phyloP scores from a whole-genome alignment of 2,797 vertebrate genomes.

The Sebastes glaucus region DNA sequence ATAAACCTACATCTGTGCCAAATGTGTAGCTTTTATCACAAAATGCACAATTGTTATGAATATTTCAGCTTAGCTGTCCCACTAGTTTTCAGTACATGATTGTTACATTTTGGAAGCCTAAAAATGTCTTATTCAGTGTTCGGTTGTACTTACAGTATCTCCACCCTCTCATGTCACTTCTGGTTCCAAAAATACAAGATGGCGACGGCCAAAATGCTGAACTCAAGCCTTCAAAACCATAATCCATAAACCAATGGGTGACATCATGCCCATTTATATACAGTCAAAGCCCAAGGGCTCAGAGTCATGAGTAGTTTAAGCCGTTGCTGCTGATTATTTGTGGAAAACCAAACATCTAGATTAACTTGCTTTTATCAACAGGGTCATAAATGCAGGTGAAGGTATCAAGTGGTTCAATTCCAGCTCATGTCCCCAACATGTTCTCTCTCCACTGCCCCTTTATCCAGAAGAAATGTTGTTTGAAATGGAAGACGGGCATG shows the following conservation, averaged over 20 bases:
- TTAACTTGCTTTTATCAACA: conserved; percentile 21
- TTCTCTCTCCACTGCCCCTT: conserved; percentile 10
- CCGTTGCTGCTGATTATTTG: conserved; percentile 9
- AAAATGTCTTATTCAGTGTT: background rate
- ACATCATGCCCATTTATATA: background rate
- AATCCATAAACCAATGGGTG: too few relatives aligned
- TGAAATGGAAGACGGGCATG: conserved; percentile 8
- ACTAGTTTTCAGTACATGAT: too few relatives aligned
- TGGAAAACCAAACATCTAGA: conserved; percentile 3
- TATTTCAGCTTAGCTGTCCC: too few relatives aligned
- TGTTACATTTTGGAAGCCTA: background rate
- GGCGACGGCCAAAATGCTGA: background rate
- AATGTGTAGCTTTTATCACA: too few relatives aligned
- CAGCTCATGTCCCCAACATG: background rate
- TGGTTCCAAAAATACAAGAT: background rate
- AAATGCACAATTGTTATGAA: too few relatives aligned
- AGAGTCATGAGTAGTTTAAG: background rate
- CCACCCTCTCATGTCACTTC: background rate
- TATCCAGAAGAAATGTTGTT: conserved; percentile 11
- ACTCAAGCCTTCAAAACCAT: too few relatives aligned
- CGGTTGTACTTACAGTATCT: background rate
- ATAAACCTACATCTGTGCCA: too few relatives aligned
- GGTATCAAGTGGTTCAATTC: conserved; percentile 10
- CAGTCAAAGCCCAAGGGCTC: background rate
- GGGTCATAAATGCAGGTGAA: conserved; percentile 31